These are phyloP conservation scores for Tryphoninae sp. DNA, from an alignment of 2,888 invertebrate species.

Conservation along the genomic window DNA sequence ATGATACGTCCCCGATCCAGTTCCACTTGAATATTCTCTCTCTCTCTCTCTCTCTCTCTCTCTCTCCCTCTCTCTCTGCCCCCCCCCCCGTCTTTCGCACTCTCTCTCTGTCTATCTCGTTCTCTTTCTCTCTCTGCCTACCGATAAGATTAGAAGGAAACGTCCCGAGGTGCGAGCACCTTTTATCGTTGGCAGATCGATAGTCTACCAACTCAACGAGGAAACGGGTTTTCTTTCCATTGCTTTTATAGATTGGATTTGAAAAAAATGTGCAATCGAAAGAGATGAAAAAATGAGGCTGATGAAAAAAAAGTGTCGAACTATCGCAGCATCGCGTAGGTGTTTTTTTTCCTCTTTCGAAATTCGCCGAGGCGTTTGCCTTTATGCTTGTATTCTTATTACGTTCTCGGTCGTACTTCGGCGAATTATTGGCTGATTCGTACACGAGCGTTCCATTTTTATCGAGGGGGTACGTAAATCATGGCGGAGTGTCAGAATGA, in stretches of 20 bases:
- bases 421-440: too few species aligned
- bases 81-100: constrained; percentile 12
- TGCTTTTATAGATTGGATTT: constrained; percentile 28
- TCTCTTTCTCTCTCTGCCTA: neutral
- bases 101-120: neutral
- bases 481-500: too few species aligned
- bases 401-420: too few species aligned
- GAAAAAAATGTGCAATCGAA: neutral
- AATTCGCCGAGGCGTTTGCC: neutral
- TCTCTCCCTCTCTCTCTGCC: constrained; percentile 13
- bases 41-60: constrained; percentile 24
- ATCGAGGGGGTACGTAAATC: too few species aligned
- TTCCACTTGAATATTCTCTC: constrained; percentile 47
- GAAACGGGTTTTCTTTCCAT: constrained; percentile 55
- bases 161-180: constrained; percentile 54
- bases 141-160: constrained; percentile 61
- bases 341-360: neutral
- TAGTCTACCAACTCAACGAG: constrained; percentile 46
- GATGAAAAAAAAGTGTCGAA: constrained; percentile 9
- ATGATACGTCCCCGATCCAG: constrained; percentile 54
- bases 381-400: too few species aligned
- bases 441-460: too few species aligned
- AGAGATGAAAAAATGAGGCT: constrained; percentile 1
- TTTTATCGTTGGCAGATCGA: constrained; percentile 60
- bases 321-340: neutral